A percentile compares a stretch with the other conserved stretches of the same genome.
Evolutionary conservation across 1,140 invertebrate genomes (phyloP).

Genomic region (Epicauta chinensis): DNA sequence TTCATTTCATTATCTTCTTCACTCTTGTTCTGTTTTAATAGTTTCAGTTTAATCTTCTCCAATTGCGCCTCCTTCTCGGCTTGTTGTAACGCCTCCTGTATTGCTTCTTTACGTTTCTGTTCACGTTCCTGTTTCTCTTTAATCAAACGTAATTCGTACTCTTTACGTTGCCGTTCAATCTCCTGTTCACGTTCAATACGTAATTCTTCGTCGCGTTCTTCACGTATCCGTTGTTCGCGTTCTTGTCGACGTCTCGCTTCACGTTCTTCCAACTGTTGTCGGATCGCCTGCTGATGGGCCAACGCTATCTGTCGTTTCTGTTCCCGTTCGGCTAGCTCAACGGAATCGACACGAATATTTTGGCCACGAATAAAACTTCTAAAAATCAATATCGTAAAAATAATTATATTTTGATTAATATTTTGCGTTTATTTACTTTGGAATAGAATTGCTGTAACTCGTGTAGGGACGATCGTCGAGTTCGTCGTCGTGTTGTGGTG

Average conservation of each 20-base stretch:
- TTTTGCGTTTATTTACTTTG: constrained; percentile 22
- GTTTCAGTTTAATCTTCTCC: constrained; percentile 48
- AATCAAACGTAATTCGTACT: constrained; percentile 50
- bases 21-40: constrained; percentile 27
- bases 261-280: constrained; percentile 64
- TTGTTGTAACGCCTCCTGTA: constrained; percentile 54
- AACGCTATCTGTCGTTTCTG: constrained; percentile 60
- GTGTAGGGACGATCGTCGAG: constrained; percentile 34
- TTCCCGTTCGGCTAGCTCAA: constrained; percentile 61
- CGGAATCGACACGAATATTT: constrained; percentile 62
- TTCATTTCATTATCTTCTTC: constrained; percentile 23
- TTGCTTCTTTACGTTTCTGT: constrained; percentile 51
- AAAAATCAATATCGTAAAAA: constrained; percentile 14
- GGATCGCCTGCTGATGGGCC: constrained; percentile 65
- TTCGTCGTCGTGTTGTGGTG: constrained; percentile 37
- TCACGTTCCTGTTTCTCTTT: constrained; percentile 56
- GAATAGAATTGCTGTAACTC: constrained; percentile 30
- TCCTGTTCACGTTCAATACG: constrained; percentile 59
- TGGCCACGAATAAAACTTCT: constrained; percentile 56
- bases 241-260: constrained; percentile 59
- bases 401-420: not conserved
- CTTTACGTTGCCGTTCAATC: constrained; percentile 53
- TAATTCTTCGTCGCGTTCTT: constrained; percentile 62
- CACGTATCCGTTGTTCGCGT: constrained; percentile 50
- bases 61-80: constrained; percentile 53